A percentile compares a stretch with the other conserved stretches of the same genome.
phyloP scores from a whole-genome alignment of 2,888 invertebrate genomes.

The Leptura quadrifasciata region DNA sequence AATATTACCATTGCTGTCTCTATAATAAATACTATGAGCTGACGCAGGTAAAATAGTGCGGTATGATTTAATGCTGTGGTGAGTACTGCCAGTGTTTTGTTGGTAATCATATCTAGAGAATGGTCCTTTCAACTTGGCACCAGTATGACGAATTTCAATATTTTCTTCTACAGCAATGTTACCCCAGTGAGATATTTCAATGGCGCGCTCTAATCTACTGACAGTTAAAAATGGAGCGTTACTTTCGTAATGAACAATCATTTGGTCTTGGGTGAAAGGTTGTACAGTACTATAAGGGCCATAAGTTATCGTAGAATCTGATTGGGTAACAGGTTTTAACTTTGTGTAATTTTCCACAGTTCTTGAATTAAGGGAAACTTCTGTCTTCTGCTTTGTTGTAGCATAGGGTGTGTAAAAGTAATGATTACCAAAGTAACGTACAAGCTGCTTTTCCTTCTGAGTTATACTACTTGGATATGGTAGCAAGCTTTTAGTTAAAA shows the following conservation, averaged over 20 bases:
- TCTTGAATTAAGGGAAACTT: conserved; percentile 81
- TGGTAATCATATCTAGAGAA: conserved; percentile 99
- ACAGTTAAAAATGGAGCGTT: conserved; percentile 97
- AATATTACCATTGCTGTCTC: conserved; percentile 99
- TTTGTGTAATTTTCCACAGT: conserved; percentile 89
- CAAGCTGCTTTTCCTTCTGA: conserved; percentile 95
- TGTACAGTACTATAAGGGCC: conserved; percentile 90
- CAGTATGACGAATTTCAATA: conserved; percentile 93
- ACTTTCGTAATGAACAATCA: conserved; percentile 95
- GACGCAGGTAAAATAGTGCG: conserved; percentile 90
- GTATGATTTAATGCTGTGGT: conserved; percentile 93
- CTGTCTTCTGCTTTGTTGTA: conserved; percentile 88
- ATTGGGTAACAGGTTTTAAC: conserved; percentile 85
- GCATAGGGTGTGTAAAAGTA: conserved; percentile 90
- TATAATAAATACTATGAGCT: conserved; percentile 96
- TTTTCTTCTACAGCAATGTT: conserved; percentile 98
- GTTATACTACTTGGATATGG: conserved; percentile 93
- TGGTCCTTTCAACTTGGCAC: conserved; percentile 93
- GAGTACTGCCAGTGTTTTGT: conserved; percentile 90
- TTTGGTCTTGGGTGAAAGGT: conserved; percentile 77
- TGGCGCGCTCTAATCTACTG: conserved; percentile 82
- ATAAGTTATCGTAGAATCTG: conserved; percentile 88
- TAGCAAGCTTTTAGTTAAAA: conserved; percentile 84
- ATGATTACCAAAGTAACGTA: conserved; percentile 89
- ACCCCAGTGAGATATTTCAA: conserved; percentile 99